A percentile compares a stretch with the other conserved stretches of the same genome.
These are phyloP conservation scores for Nemoura dubitans DNA, from an alignment of 2,888 invertebrate genomes.

Conservation along the genomic window DNA sequence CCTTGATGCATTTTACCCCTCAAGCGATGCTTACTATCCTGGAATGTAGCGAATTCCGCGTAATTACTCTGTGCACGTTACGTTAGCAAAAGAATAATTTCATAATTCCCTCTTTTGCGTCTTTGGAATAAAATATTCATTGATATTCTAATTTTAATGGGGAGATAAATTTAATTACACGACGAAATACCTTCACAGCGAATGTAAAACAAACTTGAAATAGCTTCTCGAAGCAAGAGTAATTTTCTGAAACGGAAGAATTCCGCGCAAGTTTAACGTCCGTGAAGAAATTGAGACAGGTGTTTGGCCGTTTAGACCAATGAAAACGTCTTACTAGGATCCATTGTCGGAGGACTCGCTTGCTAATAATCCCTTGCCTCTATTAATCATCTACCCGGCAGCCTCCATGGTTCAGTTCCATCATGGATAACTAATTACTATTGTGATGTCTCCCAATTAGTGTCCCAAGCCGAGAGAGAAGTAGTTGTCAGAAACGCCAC, in stretches of 20 bases:
- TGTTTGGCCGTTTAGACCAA: neutral
- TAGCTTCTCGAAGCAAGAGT: neutral
- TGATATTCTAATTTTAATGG: slow-evolving; percentile 12
- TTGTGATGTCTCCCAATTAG: slow-evolving; percentile 29
- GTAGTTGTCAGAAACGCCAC: slow-evolving; percentile 8
- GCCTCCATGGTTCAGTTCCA: slow-evolving; percentile 7
- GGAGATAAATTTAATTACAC: neutral
- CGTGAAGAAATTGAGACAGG: slow-evolving; percentile 7
- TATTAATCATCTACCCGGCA: neutral
- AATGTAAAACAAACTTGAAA: neutral
- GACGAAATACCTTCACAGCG: neutral
- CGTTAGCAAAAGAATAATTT: neutral
- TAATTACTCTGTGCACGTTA: too few species aligned
- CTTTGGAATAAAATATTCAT: slow-evolving; percentile 4
- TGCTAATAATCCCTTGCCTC: neutral
- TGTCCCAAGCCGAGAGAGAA: neutral
- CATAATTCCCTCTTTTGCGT: neutral
- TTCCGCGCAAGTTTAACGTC: neutral
- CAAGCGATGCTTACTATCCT: too few species aligned
- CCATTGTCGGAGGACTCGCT: neutral
- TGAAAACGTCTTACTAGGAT: neutral
- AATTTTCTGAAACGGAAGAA: neutral
- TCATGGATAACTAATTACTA: slow-evolving; percentile 35
- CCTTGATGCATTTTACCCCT: too few species aligned
- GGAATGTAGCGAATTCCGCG: too few species aligned